A percentile compares a stretch with the other conserved stretches of the same genome.
phyloP scores from a whole-genome alignment of 37 sponge, comb jelly and placozoan genomes.

The Mnemiopsis leidyi region DNA sequence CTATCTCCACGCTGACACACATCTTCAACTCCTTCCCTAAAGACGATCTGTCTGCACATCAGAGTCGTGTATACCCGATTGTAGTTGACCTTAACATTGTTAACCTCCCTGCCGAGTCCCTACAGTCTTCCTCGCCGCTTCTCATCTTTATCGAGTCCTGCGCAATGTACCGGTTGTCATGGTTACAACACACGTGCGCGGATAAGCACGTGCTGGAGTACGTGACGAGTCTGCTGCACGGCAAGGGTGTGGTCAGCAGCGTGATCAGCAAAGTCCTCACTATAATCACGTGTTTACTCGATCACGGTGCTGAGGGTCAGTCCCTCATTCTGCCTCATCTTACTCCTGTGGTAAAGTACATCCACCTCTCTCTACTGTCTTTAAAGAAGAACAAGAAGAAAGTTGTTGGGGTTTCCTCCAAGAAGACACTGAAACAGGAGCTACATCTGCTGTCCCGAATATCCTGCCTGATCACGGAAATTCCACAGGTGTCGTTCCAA shows the following conservation, averaged over 20 bases:
- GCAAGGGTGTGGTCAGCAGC: background rate
- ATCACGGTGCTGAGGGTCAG: background rate
- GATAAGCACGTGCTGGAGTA: background rate
- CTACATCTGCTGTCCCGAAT: conserved; percentile 50
- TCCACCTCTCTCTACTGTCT: background rate
- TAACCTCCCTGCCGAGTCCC: conserved; percentile 16
- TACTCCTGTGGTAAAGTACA: background rate
- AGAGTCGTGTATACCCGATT: background rate
- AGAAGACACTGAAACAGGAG: background rate
- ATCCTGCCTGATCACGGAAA: background rate
- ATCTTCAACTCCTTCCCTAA: conserved; percentile 46
- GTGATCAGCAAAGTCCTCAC: conserved; percentile 48
- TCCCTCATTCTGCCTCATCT: background rate
- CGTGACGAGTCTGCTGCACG: conserved; percentile 3
- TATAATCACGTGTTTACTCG: background rate
- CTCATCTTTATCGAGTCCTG: conserved; percentile 48
- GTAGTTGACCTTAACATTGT: background rate
- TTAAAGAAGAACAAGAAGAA: background rate
- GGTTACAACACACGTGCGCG: conserved; percentile 1
- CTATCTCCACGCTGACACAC: conserved; percentile 12
- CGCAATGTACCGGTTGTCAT: background rate
- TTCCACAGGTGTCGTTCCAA: background rate
- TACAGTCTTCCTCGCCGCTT: conserved; percentile 45
- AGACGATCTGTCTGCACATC: background rate
- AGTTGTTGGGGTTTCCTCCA: background rate